Evolutionary conservation across 2,888 invertebrate species (phyloP).

Genomic region (Megalurothrips usitatus): DNA sequence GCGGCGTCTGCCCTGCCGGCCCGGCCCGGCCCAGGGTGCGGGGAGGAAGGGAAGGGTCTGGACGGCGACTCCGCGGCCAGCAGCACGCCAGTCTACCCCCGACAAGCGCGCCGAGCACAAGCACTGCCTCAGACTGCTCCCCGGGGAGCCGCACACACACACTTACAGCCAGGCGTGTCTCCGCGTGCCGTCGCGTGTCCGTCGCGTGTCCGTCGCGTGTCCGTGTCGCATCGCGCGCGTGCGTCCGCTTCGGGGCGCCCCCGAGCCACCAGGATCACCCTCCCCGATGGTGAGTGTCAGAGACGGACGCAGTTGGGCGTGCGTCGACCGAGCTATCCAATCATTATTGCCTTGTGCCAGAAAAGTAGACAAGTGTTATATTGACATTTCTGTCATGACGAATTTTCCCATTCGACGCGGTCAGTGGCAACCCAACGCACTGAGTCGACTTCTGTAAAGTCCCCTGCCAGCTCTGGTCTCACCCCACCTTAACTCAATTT

Average conservation of each 20-base stretch:
- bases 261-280: neutral
- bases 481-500: too few relatives aligned
- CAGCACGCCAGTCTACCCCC: neutral
- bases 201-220: neutral
- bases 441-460: too few relatives aligned
- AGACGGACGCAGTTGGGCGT: neutral
- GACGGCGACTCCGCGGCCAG: neutral
- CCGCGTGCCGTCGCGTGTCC: neutral
- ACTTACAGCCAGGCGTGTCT: neutral
- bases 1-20: neutral
- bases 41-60: neutral
- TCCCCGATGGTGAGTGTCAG: conserved; percentile 7
- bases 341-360: too few relatives aligned
- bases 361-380: too few relatives aligned
- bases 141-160: too few relatives aligned
- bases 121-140: neutral
- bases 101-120: neutral
- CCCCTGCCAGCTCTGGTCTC: too few relatives aligned
- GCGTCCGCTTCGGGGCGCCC: neutral
- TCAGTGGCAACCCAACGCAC: too few relatives aligned
- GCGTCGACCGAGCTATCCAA: too few relatives aligned
- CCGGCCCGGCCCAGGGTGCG: neutral
- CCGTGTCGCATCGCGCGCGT: conserved; percentile 1
- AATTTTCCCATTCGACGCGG: too few relatives aligned
- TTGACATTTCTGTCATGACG: too few relatives aligned